Evolutionary conservation across 92 coral and sea anemone species (phyloP).

Genomic region (Pocillopora grandis): DNA sequence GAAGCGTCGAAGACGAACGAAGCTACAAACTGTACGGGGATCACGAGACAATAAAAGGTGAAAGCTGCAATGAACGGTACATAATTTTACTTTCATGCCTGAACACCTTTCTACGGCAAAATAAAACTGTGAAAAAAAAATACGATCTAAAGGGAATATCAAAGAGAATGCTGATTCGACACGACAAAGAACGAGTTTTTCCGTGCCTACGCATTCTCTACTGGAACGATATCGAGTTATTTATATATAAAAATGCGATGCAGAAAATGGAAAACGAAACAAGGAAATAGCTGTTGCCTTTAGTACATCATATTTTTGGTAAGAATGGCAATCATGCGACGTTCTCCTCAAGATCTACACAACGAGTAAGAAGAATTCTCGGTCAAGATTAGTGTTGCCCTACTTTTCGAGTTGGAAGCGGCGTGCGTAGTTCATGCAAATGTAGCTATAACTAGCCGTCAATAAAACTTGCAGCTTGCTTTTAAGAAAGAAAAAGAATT

Average conservation of each 20-base stretch:
- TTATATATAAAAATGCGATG: conserved; percentile 9
- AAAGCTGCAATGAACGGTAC: conserved; percentile 6
- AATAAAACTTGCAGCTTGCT: conserved; percentile 40
- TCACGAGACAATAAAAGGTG: conserved; percentile 44
- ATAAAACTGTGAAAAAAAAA: conserved; percentile 4
- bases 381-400: neutral
- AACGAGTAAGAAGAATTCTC: neutral
- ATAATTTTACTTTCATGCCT: conserved; percentile 28
- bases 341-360: conserved; percentile 1
- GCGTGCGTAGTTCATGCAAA: conserved; percentile 67
- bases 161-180: neutral
- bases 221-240: conserved; percentile 8
- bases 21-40: neutral
- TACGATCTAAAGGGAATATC: neutral
- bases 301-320: neutral
- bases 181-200: neutral
- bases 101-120: conserved; percentile 3
- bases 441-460: conserved; percentile 32
- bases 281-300: conserved; percentile 27
- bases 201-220: conserved; percentile 25
- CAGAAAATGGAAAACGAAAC: conserved; percentile 25
- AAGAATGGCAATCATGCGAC: neutral
- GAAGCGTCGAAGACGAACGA: conserved; percentile 2
- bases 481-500: conserved; percentile 8
- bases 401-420: conserved; percentile 10